Conservation (phyloP, 2,797 vertebrate genomes). For the Tenualosa thibaudeaui region DNA sequence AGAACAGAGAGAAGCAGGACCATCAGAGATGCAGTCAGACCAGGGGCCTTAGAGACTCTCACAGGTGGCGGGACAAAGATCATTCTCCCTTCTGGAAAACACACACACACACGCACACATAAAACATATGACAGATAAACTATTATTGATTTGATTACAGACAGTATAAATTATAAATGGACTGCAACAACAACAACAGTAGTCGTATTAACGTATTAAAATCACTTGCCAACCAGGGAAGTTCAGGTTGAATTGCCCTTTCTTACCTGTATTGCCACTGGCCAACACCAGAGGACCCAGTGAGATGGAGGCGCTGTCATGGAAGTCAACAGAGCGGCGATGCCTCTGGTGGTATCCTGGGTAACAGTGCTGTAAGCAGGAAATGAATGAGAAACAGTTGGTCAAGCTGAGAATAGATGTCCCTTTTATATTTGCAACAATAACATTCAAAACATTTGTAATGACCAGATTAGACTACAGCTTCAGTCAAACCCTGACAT, state of each 20-base stretch:
- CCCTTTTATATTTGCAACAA: no score
- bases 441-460: not conserved
- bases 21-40: not conserved
- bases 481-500: not conserved
- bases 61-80: not conserved
- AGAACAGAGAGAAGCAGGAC: not conserved
- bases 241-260: not conserved
- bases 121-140: not conserved
- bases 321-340: conserved; percentile 26
- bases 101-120: not conserved
- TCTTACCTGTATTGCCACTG: not conserved
- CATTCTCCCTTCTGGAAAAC: not conserved
- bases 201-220: not conserved
- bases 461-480: not conserved
- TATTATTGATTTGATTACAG: no score
- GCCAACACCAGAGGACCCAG: not conserved
- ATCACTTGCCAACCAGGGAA: no score
- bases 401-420: not conserved
- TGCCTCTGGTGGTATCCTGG: not conserved
- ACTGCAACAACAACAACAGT: not conserved
- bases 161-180: not conserved
- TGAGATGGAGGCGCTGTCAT: conserved; percentile 26
- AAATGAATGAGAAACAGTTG: not conserved
- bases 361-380: conserved; percentile 17
- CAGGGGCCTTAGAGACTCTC: not conserved